phyloP scores from a whole-genome alignment of 2,888 invertebrate species.

The Petrolisthes manimaculis region DNA sequence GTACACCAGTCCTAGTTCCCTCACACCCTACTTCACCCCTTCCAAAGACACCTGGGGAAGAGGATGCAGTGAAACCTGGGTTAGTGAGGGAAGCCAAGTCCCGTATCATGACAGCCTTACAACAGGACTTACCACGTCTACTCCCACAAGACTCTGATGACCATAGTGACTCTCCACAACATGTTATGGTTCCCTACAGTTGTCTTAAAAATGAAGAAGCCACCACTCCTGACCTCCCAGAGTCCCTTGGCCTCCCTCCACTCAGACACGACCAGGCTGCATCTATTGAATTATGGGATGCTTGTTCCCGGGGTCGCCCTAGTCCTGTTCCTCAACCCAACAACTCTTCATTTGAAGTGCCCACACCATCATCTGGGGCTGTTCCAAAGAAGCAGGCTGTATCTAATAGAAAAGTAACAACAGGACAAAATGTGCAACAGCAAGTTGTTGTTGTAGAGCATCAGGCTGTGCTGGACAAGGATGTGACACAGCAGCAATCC shows the following conservation, averaged over 20 bases:
- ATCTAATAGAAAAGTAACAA: background rate
- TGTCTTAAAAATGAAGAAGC: slow-evolving; percentile 32
- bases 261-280: slow-evolving; percentile 42
- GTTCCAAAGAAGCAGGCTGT: slow-evolving; percentile 37
- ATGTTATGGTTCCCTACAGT: slow-evolving; percentile 39
- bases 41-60: background rate
- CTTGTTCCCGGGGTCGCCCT: slow-evolving; percentile 24
- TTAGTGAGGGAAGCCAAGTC: slow-evolving; percentile 43
- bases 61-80: slow-evolving; percentile 42
- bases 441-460: background rate
- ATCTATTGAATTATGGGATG: slow-evolving; percentile 45
- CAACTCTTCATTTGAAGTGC: background rate
- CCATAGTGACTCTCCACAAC: slow-evolving; percentile 11
- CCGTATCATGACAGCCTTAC: slow-evolving; percentile 39
- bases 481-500: background rate
- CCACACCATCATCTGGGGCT: slow-evolving; percentile 20
- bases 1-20: background rate
- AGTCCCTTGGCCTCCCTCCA: slow-evolving; percentile 10
- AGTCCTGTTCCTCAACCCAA: background rate
- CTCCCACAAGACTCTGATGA: slow-evolving; percentile 35
- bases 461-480: no score
- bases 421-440: background rate
- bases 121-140: slow-evolving; percentile 29
- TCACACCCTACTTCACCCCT: background rate
- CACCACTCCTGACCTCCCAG: slow-evolving; percentile 29